Percentiles rank a stretch among this genome's conserved stretches.
Conservation (phyloP, 2,113 vertebrate species). For the Dicentrarchus labrax region DNA sequence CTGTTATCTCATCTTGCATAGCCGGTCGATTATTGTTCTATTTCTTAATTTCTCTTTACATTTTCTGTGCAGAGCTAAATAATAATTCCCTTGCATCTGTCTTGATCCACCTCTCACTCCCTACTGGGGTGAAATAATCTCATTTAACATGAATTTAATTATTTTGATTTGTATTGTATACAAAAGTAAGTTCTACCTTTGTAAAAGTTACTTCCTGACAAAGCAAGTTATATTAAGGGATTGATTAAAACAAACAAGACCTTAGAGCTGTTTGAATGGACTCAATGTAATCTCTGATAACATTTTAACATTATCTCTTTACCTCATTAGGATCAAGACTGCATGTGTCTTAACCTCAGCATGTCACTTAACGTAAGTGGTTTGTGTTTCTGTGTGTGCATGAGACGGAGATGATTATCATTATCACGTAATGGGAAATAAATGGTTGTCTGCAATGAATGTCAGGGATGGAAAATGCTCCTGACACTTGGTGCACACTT, state of each 20-base stretch:
- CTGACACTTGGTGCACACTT: neutral
- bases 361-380: neutral
- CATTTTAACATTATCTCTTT: neutral
- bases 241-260: neutral
- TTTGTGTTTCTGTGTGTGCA: neutral
- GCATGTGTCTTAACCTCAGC: constrained; percentile 21
- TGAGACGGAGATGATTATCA: neutral
- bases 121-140: neutral
- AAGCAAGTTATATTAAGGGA: neutral
- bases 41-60: neutral
- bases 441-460: neutral
- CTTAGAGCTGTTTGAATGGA: neutral
- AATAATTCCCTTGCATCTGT: neutral
- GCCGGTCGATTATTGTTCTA: neutral
- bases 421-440: neutral
- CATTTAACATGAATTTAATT: neutral
- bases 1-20: constrained; percentile 35
- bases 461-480: neutral
- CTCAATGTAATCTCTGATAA: neutral
- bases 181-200: neutral
- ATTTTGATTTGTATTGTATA: neutral
- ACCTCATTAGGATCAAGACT: constrained; percentile 11
- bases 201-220: neutral
- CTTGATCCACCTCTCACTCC: neutral
- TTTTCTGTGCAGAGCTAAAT: neutral